Evolutionary conservation across 2,888 invertebrate species (phyloP), one percentile per base, ranked within the genome.

Genomic region (Punctoribates punctum): DNA sequence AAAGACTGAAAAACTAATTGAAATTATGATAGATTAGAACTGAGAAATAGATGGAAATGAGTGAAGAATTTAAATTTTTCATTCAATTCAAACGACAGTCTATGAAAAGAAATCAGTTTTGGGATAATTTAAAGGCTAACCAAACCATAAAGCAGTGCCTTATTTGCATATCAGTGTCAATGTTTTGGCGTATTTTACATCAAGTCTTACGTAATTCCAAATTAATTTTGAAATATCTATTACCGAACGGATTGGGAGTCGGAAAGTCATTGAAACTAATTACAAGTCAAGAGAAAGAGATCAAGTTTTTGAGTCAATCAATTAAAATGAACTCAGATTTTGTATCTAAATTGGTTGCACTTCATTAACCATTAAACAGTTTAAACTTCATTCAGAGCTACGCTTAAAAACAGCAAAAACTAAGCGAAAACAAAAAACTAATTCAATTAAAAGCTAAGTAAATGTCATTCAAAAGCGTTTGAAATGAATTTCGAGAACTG

Each of bases 301-400:
- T 57, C 57, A 57, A 57, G 57, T 57, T 57, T 57, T 57, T 57
- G 9, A 25, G 25, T 25, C 57, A 20, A 57, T 57, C 57, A 57
- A 57, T 57, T 57, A 57, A 57, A 6, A 9, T 57, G 25, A 57
- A 57, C 23, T 57, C 11, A 57, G 25, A 23, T 57, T 57, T 57
- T 11, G 42, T 42, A 20, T 51, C 51, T 51, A 51, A 51, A 51
- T 57, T 20, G 23, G 57, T 57, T 57, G n/a, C 57, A 57, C 57
- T 57, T 57, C 57, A 57, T 57, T 57, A 20, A 20, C 20, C 20
- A 20, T 20, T 51, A 20, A 48, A n/a, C n/a, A n/a, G n/a, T n/a
- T n/a, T n/a, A n/a, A n/a, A n/a, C 20, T 51, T n/a, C 17, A 51
- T 17, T 51, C 20, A 51, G 51, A 51, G 17, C n/a, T n/a, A 51